These are phyloP conservation scores for Eubucco bourcierii DNA, from an alignment of 2,113 vertebrate species.

Conservation along the genomic window DNA sequence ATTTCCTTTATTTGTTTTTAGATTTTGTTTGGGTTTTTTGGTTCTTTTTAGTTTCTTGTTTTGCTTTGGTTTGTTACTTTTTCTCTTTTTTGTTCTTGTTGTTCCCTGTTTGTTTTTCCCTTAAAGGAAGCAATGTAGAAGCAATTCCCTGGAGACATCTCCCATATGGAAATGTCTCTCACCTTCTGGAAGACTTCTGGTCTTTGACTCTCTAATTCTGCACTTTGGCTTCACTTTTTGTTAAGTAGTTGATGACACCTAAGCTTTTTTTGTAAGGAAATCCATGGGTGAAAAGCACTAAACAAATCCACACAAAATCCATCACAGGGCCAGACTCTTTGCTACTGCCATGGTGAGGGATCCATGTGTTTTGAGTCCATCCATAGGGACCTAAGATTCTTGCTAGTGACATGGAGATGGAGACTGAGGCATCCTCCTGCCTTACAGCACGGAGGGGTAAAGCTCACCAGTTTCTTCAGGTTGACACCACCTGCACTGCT, in stretches of 20 bases:
- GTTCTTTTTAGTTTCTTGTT: too few relatives aligned
- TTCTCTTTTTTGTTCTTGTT: too few relatives aligned
- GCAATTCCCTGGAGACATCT: not conserved
- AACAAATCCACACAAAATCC: not conserved
- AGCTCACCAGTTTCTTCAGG: too few relatives aligned
- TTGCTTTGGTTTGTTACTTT: too few relatives aligned
- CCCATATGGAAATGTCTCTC: not conserved
- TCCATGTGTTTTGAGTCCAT: not conserved
- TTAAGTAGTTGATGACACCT: not conserved
- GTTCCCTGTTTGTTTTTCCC: too few relatives aligned
- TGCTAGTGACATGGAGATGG: too few relatives aligned
- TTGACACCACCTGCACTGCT: too few relatives aligned
- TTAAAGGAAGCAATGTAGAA: not conserved
- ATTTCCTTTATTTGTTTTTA: too few relatives aligned
- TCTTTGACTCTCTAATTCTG: not conserved
- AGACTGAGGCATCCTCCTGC: not conserved
- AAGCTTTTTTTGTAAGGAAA: not conserved
- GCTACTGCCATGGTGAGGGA: rapidly evolving
- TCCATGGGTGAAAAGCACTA: not conserved
- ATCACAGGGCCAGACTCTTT: not conserved
- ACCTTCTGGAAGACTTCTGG: not conserved
- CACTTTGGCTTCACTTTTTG: not conserved
- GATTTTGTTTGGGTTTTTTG: not conserved
- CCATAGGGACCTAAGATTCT: too few relatives aligned
- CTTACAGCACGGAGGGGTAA: too few relatives aligned